Conservation (phyloP, 1,140 invertebrate genomes). For the Amphibalanus amphitrite region DNA sequence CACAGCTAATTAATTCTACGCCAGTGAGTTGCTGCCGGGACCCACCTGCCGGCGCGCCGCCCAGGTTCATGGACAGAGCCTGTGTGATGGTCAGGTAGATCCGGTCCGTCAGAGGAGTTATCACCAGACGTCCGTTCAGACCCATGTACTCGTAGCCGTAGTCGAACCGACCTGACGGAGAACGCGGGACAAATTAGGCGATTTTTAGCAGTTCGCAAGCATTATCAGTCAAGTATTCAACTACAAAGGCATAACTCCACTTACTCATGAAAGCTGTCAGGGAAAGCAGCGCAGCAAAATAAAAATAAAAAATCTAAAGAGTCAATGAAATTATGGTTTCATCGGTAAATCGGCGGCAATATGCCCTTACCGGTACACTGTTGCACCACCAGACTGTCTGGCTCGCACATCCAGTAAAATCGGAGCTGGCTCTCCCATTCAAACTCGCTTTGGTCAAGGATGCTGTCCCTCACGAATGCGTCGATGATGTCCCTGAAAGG, state of each 20-base stretch:
- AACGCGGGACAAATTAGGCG: too few relatives aligned
- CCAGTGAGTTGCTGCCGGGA: too few relatives aligned
- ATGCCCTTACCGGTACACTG: conserved; percentile 58
- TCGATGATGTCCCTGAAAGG: conserved; percentile 39
- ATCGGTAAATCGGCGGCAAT: too few relatives aligned
- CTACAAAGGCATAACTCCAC: too few relatives aligned
- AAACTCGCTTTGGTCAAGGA: conserved; percentile 63
- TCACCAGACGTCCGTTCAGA: conserved; percentile 68
- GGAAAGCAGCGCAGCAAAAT: too few relatives aligned
- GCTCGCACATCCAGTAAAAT: conserved; percentile 71
- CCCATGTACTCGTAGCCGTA: conserved; percentile 94
- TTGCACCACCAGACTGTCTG: conserved; percentile 58
- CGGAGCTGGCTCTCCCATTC: conserved; percentile 81
- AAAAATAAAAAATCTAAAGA: too few relatives aligned
- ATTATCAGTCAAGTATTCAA: too few relatives aligned
- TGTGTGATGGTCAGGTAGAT: conserved; percentile 83
- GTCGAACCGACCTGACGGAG: conserved; percentile 45
- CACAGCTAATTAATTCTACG: too few relatives aligned
- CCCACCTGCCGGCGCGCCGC: conserved; percentile 67
- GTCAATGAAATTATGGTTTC: too few relatives aligned
- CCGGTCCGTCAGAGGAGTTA: conserved; percentile 79
- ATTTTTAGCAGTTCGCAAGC: too few relatives aligned
- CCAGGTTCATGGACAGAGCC: conserved; percentile 68
- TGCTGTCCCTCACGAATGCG: conserved; percentile 64
- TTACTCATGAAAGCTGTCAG: too few relatives aligned